These are phyloP conservation scores for Tangara arthus DNA, from an alignment of 2,797 vertebrate species.

Conservation along the genomic window DNA sequence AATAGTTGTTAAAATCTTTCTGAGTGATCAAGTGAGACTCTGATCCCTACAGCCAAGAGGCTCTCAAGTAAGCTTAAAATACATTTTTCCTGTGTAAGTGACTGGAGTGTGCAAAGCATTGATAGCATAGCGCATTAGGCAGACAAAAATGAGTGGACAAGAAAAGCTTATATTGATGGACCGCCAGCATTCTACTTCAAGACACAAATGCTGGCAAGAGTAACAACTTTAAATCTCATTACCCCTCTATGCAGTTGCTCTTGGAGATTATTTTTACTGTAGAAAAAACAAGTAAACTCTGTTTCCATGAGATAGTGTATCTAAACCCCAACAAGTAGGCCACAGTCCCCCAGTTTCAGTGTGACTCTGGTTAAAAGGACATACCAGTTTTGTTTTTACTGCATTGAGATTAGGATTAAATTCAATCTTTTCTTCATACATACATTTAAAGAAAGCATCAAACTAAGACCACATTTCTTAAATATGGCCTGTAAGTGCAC, in stretches of 20 bases:
- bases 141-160: not conserved
- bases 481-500: not conserved
- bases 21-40: not conserved
- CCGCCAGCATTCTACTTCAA: not conserved
- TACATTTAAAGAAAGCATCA: not conserved
- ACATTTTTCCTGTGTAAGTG: not conserved
- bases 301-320: not conserved
- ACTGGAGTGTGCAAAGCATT: not conserved
- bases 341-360: not conserved
- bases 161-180: not conserved
- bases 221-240: not conserved
- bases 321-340: not conserved
- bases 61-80: not conserved
- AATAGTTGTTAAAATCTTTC: not conserved
- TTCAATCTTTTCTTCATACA: not conserved
- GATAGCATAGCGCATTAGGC: not conserved
- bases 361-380: not conserved
- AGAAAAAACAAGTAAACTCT: not conserved
- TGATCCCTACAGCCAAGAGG: not conserved
- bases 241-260: not conserved
- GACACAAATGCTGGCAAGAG: fast-evolving
- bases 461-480: not conserved
- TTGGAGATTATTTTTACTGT: not conserved
- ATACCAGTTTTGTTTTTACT: fast-evolving
- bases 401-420: not conserved